phyloP scores from a whole-genome alignment of 2,888 invertebrate species.

The Hirtodrosophila trivittata region DNA sequence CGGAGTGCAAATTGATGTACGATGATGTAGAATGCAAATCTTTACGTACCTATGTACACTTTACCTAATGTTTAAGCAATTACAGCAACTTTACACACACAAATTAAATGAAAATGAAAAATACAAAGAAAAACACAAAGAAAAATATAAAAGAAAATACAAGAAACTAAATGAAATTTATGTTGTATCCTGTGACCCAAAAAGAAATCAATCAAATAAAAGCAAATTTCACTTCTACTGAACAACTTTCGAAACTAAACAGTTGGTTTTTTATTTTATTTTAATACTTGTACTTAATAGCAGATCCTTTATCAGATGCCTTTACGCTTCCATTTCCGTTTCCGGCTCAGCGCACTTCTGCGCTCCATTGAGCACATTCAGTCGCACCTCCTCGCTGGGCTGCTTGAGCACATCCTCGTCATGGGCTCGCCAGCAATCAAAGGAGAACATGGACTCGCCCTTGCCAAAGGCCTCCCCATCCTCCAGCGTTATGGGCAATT shows the following conservation, averaged over 20 bases:
- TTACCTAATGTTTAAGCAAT: conserved; percentile 63
- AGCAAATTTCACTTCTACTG: conserved; percentile 73
- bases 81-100: conserved; percentile 37
- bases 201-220: conserved; percentile 67
- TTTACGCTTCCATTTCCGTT: conserved; percentile 36
- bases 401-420: conserved; percentile 50
- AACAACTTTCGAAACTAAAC: conserved; percentile 47
- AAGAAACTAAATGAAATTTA: conserved; percentile 55
- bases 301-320: conserved; percentile 5
- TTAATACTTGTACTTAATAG: conserved; percentile 15
- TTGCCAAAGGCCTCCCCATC: conserved; percentile 86
- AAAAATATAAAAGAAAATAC: conserved; percentile 15
- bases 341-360: conserved; percentile 21
- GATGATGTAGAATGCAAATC: conserved; percentile 31
- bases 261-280: conserved; percentile 22
- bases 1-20: conserved; percentile 34
- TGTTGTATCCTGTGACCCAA: conserved; percentile 69
- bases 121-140: conserved; percentile 3
- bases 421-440: conserved; percentile 75
- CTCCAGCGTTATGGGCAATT: conserved; percentile 85
- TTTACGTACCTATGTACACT: conserved; percentile 43
- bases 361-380: conserved; percentile 42
- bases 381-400: conserved; percentile 49
- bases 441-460: conserved; percentile 84
- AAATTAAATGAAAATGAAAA: conserved; percentile 12